phyloP scores from a whole-genome alignment of 2,888 invertebrate species.

The Pyrgus malvae region DNA sequence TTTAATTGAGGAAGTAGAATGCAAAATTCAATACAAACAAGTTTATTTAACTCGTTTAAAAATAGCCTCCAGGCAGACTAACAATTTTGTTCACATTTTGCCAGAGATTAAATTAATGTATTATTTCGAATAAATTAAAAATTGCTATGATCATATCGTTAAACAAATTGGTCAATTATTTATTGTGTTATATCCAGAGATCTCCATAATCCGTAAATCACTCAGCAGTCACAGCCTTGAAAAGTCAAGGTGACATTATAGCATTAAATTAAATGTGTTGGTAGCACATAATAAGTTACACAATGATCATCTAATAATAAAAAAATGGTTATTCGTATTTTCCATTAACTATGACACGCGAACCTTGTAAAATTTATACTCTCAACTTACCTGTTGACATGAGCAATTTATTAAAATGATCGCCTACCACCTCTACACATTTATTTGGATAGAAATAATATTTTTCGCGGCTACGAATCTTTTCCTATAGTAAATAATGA shows the following conservation, averaged over 20 bases:
- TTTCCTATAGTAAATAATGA: too few relatives aligned
- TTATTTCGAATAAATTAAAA: too few relatives aligned
- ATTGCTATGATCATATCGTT: constrained; percentile 3
- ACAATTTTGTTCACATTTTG: too few relatives aligned
- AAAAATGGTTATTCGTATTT: constrained; percentile 5
- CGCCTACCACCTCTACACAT: neutral
- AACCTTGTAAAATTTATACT: constrained; percentile 1
- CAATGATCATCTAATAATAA: neutral
- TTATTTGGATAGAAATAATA: neutral
- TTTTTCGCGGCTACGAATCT: neutral
- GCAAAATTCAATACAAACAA: neutral
- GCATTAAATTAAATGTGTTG: constrained; percentile 10
- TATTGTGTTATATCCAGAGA: constrained; percentile 3
- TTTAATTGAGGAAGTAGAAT: neutral
- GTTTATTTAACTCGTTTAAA: neutral
- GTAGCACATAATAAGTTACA: neutral
- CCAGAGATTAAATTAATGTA: too few relatives aligned
- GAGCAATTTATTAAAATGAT: neutral
- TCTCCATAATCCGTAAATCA: too few relatives aligned
- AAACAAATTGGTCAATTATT: constrained; percentile 12
- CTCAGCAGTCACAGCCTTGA: constrained; percentile 12
- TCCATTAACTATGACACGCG: constrained; percentile 4
- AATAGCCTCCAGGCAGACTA: neutral
- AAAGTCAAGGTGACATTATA: constrained; percentile 13
- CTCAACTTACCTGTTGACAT: neutral